Evolutionary conservation across 2,888 invertebrate genomes (phyloP), one percentile per base, ranked within the genome.

Genomic region (Acrobasis repandana): DNA sequence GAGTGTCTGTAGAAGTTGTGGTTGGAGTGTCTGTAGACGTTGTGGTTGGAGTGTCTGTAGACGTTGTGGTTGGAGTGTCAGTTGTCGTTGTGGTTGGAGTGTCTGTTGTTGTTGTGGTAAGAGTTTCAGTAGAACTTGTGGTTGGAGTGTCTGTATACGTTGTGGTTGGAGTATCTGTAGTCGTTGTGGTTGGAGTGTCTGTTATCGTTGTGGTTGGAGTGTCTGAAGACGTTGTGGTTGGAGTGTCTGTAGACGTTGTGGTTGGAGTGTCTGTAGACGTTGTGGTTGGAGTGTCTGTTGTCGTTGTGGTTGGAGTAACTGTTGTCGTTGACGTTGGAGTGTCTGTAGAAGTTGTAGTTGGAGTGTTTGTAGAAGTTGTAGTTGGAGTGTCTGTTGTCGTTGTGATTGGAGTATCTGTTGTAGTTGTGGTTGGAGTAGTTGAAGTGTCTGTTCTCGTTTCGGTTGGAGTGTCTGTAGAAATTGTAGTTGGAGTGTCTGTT

Each of bases 341-440:
- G 20, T 20, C 20, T 2, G 36, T 10, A 4, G 36, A 4, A 9
- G 36, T 36, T 36, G 36, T 36, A 1, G 36, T 46, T 8, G 58
- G 36, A 20, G 18, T 56, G 5, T 57, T 60, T 14, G 48, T 60
- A 1, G 36, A 1, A 5, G 57, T 62, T n/a, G 65, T 20, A 15
- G 57, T 61, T 8, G 62, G 60, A 0, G 60, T 28, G 15, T 68
- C 54, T 10, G 61, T 54, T 0, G 61, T 61, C 15, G 56, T 57
- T 1, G 48, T 52, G n/a, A 10, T 14, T 1, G 51, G 33, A 5
- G 4, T 20, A 4, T 20, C 20, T 20, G 36, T 10, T 15, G 51
- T 52, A 28, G 51, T 52, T 2, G 20, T 50, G n/a, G 50, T 50
- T 1, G n/a, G 16, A 1, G 16, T n/a, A 14, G 28, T 20, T 9